These are phyloP conservation scores for Borostomias antarcticus DNA, from an alignment of 2,797 vertebrate genomes.

Conservation along the genomic window DNA sequence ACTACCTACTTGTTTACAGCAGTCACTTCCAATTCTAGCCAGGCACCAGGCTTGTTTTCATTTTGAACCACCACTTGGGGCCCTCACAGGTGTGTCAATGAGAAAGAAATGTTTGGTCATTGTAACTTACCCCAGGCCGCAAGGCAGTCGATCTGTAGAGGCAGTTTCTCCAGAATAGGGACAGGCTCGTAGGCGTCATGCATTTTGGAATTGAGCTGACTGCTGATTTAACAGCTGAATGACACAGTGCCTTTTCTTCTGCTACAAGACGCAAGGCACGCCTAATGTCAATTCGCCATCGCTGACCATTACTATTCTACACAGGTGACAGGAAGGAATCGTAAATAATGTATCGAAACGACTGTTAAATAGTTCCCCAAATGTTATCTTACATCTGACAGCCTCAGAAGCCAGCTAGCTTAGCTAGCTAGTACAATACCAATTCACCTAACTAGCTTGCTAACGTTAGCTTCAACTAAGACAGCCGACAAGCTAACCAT, in stretches of 20 bases:
- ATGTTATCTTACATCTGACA: neutral
- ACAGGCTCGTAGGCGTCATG: slow-evolving; percentile 96
- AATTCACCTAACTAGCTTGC: neutral
- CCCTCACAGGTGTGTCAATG: neutral
- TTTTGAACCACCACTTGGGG: neutral
- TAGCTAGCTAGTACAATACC: neutral
- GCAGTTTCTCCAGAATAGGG: slow-evolving; percentile 94
- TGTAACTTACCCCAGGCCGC: slow-evolving; percentile 92
- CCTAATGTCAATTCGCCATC: neutral
- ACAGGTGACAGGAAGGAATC: neutral
- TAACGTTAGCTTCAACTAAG: neutral
- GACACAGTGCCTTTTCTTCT: neutral
- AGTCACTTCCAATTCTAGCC: neutral
- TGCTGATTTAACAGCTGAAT: slow-evolving; percentile 1
- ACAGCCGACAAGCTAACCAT: slow-evolving; percentile 37
- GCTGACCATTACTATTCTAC: neutral
- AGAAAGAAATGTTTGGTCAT: neutral
- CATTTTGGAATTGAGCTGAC: slow-evolving; percentile 72
- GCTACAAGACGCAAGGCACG: neutral
- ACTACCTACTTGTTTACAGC: slow-evolving; percentile 4
- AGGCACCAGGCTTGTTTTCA: neutral
- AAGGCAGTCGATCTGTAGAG: slow-evolving; percentile 95
- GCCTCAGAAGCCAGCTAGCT: neutral
- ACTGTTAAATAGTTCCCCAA: neutral
- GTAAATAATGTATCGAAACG: slow-evolving; percentile 16